Base-by-base conservation (phyloP, 2,113 vertebrate species). In the Hypocryptadius cinnamomeus region DNA sequence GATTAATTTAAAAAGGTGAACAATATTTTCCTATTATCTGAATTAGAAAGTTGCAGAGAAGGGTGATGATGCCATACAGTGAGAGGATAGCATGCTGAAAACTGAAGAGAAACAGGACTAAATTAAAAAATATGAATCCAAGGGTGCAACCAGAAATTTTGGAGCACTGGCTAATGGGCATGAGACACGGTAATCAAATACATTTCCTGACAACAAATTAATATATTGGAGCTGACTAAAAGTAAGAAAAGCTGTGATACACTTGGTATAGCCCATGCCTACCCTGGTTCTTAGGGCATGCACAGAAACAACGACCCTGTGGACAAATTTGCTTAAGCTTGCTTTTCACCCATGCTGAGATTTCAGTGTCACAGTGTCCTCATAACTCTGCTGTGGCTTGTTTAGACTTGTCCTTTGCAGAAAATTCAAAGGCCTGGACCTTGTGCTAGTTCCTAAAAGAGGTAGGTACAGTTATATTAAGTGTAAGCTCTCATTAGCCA, bases 301-400 rank as follows among this genome's bases (percentile, higher is more conserved):
- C 15, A n/a, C 4, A 53, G n/a, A 76, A 93, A 57, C 22, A 35
- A 45, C 0, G 0, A 39, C 31, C 14, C 39, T 20, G 3, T 18
- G 35, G 14, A 64, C 20, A 74, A 47, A 76, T 65, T 40, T 48
- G 2, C 65, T 92, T 69, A 85, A 61, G 14, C 10, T 53, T 77
- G 15, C 27, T 12, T 92, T 72, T 69, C n/a, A 76, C 11, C 22
- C 20, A 25, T 44, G 35, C 30, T 72, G 44, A 69, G 39, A 54
- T 66, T 85, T 79, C 31, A 24, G 45, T 12, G 22, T 61, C 17
- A 50, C 66, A 40, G 30, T 23, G 7, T 15, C n/a, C 31, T 89
- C 23, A 40, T 33, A 60, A 37, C 15, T 65, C 16, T 76, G 9
- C 37, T 69, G n/a, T 44, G 65, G 15, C 15, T 81, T 78, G 9